Evolutionary conservation across 2,797 vertebrate species (phyloP), one percentile per base, ranked within the genome.

Genomic region (Poliocrania exsul): DNA sequence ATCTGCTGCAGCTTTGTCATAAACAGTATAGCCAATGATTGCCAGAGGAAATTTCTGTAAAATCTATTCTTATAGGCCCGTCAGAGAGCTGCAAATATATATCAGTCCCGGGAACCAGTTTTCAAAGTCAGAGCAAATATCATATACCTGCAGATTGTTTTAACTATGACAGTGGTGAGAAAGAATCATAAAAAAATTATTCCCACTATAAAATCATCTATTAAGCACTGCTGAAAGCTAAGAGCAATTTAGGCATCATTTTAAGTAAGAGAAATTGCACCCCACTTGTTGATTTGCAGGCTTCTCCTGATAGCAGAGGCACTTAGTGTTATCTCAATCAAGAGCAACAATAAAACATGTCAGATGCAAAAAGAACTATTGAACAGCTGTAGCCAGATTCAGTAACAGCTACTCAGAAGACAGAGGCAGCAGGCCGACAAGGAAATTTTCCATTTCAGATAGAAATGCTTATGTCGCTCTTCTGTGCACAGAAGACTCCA

Each of bases 161-260:
- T 61, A 87, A 28, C 79, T 85, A 2, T 73, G 64, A 71, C 18
- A 67, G 40, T 38, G 14, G 33, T 78, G 47, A 66, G n/a, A 88
- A 10, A 86, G 21, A 80, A 87, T 33, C 17, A 35, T 84, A 18
- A 94, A 67, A 93, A 79, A 64, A 21, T 29, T 25, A 93, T 75
- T 50, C 37, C 23, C 51, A 62, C 73, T 70, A 91, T 77, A 88
- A 93, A 95, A 81, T 90, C 65, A 94, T 85, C 64, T 73, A 64
- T 71, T 89, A 87, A 94, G 51, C 25, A 66, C 56, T 77, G 44
- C 67, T 92, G 91, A 96, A 94, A 95, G 88, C 78, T 95, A 96
- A 96, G 31, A 85, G 64, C 91, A 92, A 89, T 93, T 94, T 89
- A 93, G 60, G 37, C 81, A 89, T 92, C 89, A 82, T 69, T 89